Percentiles rank a stretch among this genome's conserved stretches.
Evolutionary conservation across 1,140 invertebrate genomes (phyloP).

Genomic region (Drosophila biarmipes): DNA sequence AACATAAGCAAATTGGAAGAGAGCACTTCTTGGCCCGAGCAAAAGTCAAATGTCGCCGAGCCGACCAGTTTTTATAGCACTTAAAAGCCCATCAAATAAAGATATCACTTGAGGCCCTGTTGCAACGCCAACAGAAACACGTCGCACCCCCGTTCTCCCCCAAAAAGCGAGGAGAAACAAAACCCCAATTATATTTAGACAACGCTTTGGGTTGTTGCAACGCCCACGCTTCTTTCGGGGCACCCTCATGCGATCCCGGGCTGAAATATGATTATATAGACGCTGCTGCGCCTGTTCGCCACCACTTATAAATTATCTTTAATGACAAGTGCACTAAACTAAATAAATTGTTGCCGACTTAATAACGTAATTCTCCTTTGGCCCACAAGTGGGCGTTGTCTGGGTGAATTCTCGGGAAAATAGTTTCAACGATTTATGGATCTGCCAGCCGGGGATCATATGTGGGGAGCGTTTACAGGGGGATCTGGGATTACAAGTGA

Average conservation of each 20-base stretch:
- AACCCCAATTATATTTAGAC: constrained; percentile 61
- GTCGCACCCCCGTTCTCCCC: constrained; percentile 11
- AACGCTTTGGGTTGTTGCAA: constrained; percentile 30
- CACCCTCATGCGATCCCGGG: constrained; percentile 15
- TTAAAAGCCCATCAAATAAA: constrained; percentile 66
- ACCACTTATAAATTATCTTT: constrained; percentile 76
- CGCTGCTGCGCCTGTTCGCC: constrained; percentile 11
- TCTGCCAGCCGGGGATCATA: constrained; percentile 12
- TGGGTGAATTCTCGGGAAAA: constrained; percentile 22
- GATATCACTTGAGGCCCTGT: constrained; percentile 40
- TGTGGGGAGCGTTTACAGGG: constrained; percentile 1
- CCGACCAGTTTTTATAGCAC: constrained; percentile 46
- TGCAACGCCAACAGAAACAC: constrained; percentile 45
- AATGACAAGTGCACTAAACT: constrained; percentile 80
- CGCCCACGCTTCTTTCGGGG: constrained; percentile 53
- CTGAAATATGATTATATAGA: constrained; percentile 59
- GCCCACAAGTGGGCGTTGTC: constrained; percentile 62
- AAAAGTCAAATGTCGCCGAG: constrained; percentile 60
- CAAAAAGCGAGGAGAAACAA: too few species aligned
- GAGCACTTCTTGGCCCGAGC: constrained; percentile 24
- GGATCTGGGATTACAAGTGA: constrained; percentile 16
- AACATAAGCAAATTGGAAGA: constrained; percentile 18
- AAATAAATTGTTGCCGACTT: constrained; percentile 76
- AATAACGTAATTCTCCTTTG: constrained; percentile 64
- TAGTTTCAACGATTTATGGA: constrained; percentile 69